phyloP scores from a whole-genome alignment of 2,888 invertebrate genomes.

The Hemaris fuciformis region DNA sequence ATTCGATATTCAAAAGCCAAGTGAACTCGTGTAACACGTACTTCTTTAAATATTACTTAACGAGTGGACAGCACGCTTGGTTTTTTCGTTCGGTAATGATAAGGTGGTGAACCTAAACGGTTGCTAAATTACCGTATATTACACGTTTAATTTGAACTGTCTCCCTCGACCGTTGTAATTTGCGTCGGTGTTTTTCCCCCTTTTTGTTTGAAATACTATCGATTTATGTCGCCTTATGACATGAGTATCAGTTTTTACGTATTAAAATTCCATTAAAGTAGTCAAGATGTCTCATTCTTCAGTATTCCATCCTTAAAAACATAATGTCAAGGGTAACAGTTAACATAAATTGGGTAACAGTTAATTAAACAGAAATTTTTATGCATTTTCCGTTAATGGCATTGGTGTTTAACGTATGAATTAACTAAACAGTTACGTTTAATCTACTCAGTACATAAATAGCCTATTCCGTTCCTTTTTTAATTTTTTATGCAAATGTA shows the following conservation, averaged over 20 bases:
- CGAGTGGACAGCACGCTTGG: constrained; percentile 19
- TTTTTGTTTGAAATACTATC: not conserved
- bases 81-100: constrained; percentile 55
- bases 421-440: too few species aligned
- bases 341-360: too few species aligned
- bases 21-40: constrained; percentile 19
- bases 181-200: not conserved
- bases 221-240: not conserved
- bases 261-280: too few species aligned
- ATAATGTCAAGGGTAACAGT: too few species aligned
- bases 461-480: too few species aligned
- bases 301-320: too few species aligned
- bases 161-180: constrained; percentile 15
- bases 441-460: too few species aligned
- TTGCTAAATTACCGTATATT: constrained; percentile 54
- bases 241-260: not conserved
- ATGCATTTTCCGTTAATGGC: too few species aligned
- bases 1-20: constrained; percentile 14
- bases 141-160: constrained; percentile 19
- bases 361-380: too few species aligned
- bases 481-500: too few species aligned
- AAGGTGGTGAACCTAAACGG: constrained; percentile 49
- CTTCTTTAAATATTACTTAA: constrained; percentile 48
- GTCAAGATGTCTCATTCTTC: too few species aligned
- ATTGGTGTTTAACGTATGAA: too few species aligned